Conservation (phyloP, 1,140 invertebrate species). For the Leguminivora glycinivorella region DNA sequence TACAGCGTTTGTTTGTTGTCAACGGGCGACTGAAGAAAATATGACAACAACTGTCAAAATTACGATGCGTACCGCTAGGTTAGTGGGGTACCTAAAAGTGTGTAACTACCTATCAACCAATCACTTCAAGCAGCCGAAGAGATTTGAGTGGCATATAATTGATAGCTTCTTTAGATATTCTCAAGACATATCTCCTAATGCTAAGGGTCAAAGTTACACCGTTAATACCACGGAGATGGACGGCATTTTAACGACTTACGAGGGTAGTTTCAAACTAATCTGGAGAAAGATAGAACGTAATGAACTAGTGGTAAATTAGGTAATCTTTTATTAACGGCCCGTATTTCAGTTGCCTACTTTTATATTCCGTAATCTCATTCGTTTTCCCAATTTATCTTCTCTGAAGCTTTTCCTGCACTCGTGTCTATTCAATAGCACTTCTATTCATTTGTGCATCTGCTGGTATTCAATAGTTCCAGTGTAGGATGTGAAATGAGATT, state of each 20-base stretch:
- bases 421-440: background rate
- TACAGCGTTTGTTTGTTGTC: no score
- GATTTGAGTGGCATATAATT: no score
- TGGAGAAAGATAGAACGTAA: background rate
- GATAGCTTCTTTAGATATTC: no score
- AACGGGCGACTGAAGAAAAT: no score
- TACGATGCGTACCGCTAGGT: no score
- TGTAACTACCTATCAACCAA: no score
- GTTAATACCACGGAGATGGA: no score
- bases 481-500: background rate
- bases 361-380: background rate
- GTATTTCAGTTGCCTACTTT: background rate
- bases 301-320: background rate
- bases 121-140: no score
- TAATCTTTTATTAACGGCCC: background rate
- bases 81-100: no score
- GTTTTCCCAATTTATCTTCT: background rate
- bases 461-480: background rate
- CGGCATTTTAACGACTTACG: background rate
- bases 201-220: no score
- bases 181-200: no score
- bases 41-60: no score
- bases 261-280: background rate
- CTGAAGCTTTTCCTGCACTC: background rate
- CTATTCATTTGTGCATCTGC: constrained; percentile 9